Base-by-base conservation (phyloP, 2,888 invertebrate species). In the Leptogaster cylindrica region DNA sequence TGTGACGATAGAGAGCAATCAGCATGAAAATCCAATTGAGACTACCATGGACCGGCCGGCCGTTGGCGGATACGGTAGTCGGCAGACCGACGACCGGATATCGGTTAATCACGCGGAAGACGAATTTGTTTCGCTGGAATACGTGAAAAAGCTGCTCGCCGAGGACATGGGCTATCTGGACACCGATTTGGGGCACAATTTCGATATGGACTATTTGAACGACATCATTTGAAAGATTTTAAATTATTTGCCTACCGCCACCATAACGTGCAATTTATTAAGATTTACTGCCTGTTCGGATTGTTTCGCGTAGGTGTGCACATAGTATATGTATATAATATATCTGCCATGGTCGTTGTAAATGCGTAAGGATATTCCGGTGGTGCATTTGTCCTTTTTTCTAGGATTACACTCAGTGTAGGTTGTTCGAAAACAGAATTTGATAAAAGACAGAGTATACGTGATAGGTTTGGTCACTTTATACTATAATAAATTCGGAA, bases 51-150 rank as follows among this genome's bases (percentile, higher is more conserved):
- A 58, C 18, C 70, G 55, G 8, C n/a, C n/a, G n/a, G n/a, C n/a
- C n/a, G n/a, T n/a, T n/a, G 55, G 12, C 3, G 27, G 18, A 12
- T 10, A 18, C 16, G 20, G 12, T 7, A 65, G 27, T 25, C n/a
- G 20, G 28, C 41, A 31, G n/a, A 28, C 65, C 41, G 25, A 16
- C 41, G 67, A 65, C 48, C 65, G 61, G n/a, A 55, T 67, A 58
- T 64, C 67, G 20, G 52, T 46, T 44, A 68, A 64, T 66, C 68
- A 70, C 46, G 2, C 63, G 31, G 72, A 70, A 36, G 73, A 75
- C 66, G 81, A 81, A 71, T 81, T 76, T 71, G 80, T 81, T 63
- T 81, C 81, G 66, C 81, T 81, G 71, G 81, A 81, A 70, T 81
- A 79, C 73, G 81, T 81, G 72, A 80, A 78, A 73, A 81, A 78